These are phyloP conservation scores for Actinostola sp. DNA, from an alignment of 92 coral and sea anemone genomes.

Conservation along the genomic window DNA sequence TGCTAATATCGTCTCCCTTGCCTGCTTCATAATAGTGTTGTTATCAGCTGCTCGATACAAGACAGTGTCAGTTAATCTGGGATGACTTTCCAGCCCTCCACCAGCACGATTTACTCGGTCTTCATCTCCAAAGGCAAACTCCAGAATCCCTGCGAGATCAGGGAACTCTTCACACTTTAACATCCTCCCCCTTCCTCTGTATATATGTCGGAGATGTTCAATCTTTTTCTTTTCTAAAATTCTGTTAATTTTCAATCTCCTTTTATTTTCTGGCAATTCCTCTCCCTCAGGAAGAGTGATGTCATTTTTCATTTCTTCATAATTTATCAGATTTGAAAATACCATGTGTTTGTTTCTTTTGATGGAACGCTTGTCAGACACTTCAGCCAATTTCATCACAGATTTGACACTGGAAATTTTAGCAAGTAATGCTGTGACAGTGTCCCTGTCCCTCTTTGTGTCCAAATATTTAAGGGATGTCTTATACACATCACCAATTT, in stretches of 20 bases:
- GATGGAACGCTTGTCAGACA: constrained; percentile 6
- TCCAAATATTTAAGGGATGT: constrained; percentile 2
- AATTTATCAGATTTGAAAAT: constrained; percentile 14
- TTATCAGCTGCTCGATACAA: constrained; percentile 53
- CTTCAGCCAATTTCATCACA: constrained; percentile 3
- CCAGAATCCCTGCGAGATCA: constrained; percentile 63
- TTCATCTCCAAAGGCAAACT: constrained; percentile 57
- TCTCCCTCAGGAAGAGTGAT: constrained; percentile 1
- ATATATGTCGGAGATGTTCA: constrained; percentile 55
- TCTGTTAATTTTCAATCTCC: constrained; percentile 37
- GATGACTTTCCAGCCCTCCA: constrained; percentile 68
- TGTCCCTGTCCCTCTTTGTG: constrained; percentile 25
- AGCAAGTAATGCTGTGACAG: constrained; percentile 16
- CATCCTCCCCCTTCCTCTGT: constrained; percentile 56
- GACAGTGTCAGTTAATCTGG: constrained; percentile 62
- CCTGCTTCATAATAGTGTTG: constrained; percentile 51
- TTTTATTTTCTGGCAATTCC: constrained; percentile 15
- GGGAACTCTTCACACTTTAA: constrained; percentile 64
- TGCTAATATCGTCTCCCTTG: constrained; percentile 51
- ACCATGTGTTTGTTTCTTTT: constrained; percentile 16
- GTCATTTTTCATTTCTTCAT: constrained; percentile 15
- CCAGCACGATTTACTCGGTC: constrained; percentile 47
- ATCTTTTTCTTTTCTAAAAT: constrained; percentile 48
- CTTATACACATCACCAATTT: constrained; percentile 1
- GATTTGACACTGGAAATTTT: constrained; percentile 24